Percentiles rank a stretch among this genome's conserved stretches.
Evolutionary conservation across 2,888 invertebrate species (phyloP).

Genomic region (Nomada hirtipes): DNA sequence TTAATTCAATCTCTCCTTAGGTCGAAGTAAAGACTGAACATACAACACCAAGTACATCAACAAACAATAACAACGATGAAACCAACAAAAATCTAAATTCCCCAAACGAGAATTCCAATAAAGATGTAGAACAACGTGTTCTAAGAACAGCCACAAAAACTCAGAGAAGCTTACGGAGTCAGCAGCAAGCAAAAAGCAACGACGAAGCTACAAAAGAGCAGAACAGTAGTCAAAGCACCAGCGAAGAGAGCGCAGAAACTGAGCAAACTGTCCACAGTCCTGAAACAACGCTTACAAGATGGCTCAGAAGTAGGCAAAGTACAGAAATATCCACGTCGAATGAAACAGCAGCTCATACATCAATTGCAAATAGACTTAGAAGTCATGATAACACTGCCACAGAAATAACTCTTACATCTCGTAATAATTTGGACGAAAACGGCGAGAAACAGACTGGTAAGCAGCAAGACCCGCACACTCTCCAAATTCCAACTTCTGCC

Average conservation of each 20-base stretch:
- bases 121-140: slow-evolving; percentile 53
- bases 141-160: slow-evolving; percentile 49
- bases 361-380: slow-evolving; percentile 78
- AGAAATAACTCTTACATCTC: slow-evolving; percentile 51
- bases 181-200: slow-evolving; percentile 56
- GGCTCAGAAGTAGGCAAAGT: slow-evolving; percentile 73
- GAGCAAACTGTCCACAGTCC: slow-evolving; percentile 51
- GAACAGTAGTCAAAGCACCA: slow-evolving; percentile 1
- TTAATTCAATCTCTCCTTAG: slow-evolving; percentile 75
- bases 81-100: slow-evolving; percentile 80
- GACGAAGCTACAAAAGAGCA: slow-evolving; percentile 54
- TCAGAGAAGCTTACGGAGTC: slow-evolving; percentile 71
- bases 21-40: slow-evolving; percentile 76
- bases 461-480: slow-evolving; percentile 71
- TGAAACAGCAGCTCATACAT: slow-evolving; percentile 56
- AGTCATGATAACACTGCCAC: slow-evolving; percentile 72
- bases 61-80: slow-evolving; percentile 77
- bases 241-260: slow-evolving; percentile 49
- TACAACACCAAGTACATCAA: slow-evolving; percentile 72
- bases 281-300: slow-evolving; percentile 67
- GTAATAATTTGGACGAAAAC: slow-evolving; percentile 48
- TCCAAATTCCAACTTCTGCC: slow-evolving; percentile 81
- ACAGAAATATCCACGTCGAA: slow-evolving; percentile 51
- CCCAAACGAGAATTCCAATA: slow-evolving; percentile 59
- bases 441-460: slow-evolving; percentile 42